phyloP scores from a whole-genome alignment of 2,113 vertebrate genomes.

The Cephalophus harveyi region DNA sequence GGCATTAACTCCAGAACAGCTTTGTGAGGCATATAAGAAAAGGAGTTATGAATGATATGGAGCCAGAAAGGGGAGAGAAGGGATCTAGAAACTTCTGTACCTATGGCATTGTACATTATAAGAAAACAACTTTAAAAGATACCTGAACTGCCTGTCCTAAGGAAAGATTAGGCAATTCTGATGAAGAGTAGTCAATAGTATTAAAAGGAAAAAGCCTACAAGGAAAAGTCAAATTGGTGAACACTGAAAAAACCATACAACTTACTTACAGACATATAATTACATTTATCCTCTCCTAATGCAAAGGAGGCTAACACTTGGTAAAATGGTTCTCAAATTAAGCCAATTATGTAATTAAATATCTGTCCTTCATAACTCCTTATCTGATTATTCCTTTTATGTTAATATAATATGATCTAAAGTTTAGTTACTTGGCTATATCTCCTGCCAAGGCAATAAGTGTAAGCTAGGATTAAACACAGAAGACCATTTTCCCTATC shows the following conservation, averaged over 20 bases:
- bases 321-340: background rate
- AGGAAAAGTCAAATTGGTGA: background rate
- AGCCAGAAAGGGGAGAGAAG: background rate
- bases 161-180: background rate
- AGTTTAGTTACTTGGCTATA: background rate
- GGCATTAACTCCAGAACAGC: background rate
- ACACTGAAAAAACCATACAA: background rate
- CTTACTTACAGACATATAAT: background rate
- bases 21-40: background rate
- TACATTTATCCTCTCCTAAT: background rate
- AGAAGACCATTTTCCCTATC: background rate
- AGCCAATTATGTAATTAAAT: conserved; percentile 5
- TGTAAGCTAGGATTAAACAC: background rate
- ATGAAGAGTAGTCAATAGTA: background rate
- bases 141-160: background rate
- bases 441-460: background rate
- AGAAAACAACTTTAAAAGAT: background rate
- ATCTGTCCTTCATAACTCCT: background rate
- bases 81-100: background rate
- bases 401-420: background rate
- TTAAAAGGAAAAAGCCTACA: background rate
- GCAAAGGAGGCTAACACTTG: background rate
- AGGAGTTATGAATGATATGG: background rate
- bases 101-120: background rate
- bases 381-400: background rate